Conservation (phyloP, 2,888 invertebrate species). For the Aspidiotus rigidus region DNA sequence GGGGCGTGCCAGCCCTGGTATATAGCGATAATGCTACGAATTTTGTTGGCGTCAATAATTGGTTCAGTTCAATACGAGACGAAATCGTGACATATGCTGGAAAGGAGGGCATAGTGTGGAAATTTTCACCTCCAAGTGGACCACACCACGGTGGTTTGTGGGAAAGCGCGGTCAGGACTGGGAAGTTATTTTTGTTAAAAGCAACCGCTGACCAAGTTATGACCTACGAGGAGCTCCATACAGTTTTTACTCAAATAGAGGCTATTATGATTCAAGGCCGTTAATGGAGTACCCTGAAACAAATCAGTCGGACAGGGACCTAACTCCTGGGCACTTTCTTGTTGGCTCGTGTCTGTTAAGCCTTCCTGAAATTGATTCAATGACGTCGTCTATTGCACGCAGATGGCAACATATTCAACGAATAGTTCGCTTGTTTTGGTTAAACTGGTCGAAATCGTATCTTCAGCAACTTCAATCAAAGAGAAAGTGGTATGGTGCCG, state of each 20-base stretch:
- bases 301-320: neutral
- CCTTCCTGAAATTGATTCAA: neutral
- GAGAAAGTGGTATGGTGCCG: neutral
- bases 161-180: constrained; percentile 31
- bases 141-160: constrained; percentile 34
- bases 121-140: constrained; percentile 35
- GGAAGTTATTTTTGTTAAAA: constrained; percentile 15
- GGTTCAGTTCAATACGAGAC: neutral
- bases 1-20: constrained; percentile 25
- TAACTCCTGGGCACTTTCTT: neutral
- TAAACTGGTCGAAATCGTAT: neutral
- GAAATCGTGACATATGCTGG: neutral
- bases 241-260: constrained; percentile 5
- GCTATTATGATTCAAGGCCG: constrained; percentile 7
- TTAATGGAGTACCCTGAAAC: neutral
- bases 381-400: neutral
- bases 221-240: constrained; percentile 9
- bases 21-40: constrained; percentile 36
- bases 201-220: neutral
- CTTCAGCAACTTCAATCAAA: neutral
- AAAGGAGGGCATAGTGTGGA: constrained; percentile 36
- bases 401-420: neutral
- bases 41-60: constrained; percentile 36
- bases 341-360: neutral
- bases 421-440: neutral